These are phyloP conservation scores for Intellagama lesueurii DNA, from an alignment of 2,797 vertebrate genomes.

Conservation along the genomic window DNA sequence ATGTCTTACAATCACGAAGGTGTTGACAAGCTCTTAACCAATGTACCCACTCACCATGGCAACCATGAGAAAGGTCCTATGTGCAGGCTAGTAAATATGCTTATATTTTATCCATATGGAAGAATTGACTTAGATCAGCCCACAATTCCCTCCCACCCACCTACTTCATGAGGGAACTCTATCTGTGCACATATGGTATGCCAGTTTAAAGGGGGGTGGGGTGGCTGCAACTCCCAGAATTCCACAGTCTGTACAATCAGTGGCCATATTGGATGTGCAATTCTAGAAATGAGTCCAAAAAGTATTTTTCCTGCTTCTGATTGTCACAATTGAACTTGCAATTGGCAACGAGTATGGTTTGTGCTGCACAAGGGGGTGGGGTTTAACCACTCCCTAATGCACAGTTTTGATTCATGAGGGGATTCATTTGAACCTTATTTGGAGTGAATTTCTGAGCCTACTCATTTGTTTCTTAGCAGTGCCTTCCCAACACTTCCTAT, in stretches of 20 bases:
- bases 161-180: too few species aligned
- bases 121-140: neutral
- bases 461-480: neutral
- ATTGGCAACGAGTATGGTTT: neutral
- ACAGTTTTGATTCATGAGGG: neutral
- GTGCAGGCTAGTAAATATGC: too few species aligned
- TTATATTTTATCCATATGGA: too few species aligned
- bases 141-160: neutral
- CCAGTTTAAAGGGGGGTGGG: too few species aligned
- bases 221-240: too few species aligned
- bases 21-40: neutral
- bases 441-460: neutral
- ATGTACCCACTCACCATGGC: neutral
- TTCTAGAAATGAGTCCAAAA: too few species aligned
- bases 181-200: too few species aligned
- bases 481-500: slow-evolving; percentile 36
- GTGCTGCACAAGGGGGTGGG: neutral
- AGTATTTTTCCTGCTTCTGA: neutral
- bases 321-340: neutral
- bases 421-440: neutral
- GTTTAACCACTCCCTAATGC: neutral
- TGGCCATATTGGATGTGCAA: too few species aligned
- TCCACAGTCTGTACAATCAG: neutral
- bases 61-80: neutral
- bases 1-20: neutral